Percentiles rank a stretch among this genome's conserved stretches.
Evolutionary conservation across 2,797 vertebrate genomes (phyloP).

Genomic region (Acrossocheilus fasciatus): DNA sequence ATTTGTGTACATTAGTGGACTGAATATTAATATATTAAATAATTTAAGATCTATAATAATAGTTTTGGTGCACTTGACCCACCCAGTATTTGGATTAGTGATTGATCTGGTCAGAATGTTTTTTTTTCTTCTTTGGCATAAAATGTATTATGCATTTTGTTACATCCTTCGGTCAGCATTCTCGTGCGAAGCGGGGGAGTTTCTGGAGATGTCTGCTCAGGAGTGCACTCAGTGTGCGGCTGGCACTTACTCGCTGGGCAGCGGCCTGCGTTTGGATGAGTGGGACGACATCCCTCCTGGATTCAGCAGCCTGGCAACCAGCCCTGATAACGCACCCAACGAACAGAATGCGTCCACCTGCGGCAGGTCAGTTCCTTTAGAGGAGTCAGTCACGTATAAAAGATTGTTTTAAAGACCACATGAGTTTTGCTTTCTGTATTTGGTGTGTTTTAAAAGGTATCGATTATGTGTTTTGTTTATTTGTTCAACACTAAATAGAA

Average conservation of each 20-base stretch:
- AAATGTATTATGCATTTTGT: background rate
- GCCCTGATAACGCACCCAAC: constrained; percentile 80
- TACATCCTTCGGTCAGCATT: constrained; percentile 81
- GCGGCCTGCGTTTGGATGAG: constrained; percentile 94
- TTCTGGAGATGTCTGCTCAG: constrained; percentile 96
- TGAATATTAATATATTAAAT: background rate
- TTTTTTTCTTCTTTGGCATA: background rate
- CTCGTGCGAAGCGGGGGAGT: constrained; percentile 92
- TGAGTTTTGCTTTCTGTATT: background rate
- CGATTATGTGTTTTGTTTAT: too few relatives aligned
- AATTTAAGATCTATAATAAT: background rate
- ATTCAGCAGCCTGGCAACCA: constrained; percentile 91
- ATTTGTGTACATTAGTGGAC: background rate
- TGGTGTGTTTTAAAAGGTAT: background rate
- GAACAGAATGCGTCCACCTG: constrained; percentile 81
- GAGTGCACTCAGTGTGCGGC: constrained; percentile 90
- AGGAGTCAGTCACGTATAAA: background rate
- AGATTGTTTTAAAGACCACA: background rate
- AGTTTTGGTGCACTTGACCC: background rate
- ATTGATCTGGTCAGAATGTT: background rate
- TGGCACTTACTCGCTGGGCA: constrained; percentile 96
- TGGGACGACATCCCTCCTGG: constrained; percentile 93
- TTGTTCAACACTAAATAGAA: background rate
- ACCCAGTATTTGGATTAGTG: background rate
- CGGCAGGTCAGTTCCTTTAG: constrained; percentile 83